Conservation (phyloP, 2,113 vertebrate species). For the Apteryx owenii region DNA sequence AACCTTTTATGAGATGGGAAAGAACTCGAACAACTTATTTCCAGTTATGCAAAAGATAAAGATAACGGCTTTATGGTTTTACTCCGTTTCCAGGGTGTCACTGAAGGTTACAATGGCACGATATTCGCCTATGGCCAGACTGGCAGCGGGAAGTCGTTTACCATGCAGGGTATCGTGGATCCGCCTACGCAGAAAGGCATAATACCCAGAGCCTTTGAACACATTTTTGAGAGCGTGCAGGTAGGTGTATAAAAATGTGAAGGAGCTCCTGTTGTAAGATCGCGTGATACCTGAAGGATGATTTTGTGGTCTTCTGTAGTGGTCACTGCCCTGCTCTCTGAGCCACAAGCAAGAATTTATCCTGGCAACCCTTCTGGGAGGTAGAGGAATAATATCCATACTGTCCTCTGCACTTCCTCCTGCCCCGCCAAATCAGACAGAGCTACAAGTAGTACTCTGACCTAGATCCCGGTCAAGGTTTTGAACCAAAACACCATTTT, state of each 20-base stretch:
- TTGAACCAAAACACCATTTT: background rate
- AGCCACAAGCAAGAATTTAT: background rate
- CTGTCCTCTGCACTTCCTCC: background rate
- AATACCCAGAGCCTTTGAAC: constrained; percentile 89
- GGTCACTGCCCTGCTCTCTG: background rate
- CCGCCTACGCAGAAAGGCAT: constrained; percentile 83
- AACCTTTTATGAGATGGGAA: background rate
- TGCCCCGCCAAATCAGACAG: background rate
- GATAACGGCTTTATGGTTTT: background rate
- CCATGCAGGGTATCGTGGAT: constrained; percentile 86
- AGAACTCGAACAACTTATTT: background rate
- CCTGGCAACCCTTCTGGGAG: background rate
- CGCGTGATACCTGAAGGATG: background rate
- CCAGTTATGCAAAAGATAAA: background rate
- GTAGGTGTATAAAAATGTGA: constrained; percentile 72
- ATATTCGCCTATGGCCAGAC: constrained; percentile 92
- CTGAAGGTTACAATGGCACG: constrained; percentile 91
- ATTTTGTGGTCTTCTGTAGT: background rate
- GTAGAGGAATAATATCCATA: background rate
- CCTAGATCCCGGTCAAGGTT: background rate
- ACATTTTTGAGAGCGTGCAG: constrained; percentile 90
- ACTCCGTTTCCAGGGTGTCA: constrained; percentile 81
- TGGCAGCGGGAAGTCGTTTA: constrained; percentile 93
- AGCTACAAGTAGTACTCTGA: background rate
- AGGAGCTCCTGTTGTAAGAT: background rate